Evolutionary conservation across 2,888 invertebrate genomes (phyloP), one percentile per base, ranked within the genome.

Genomic region (Minunthozetes semirufus): DNA sequence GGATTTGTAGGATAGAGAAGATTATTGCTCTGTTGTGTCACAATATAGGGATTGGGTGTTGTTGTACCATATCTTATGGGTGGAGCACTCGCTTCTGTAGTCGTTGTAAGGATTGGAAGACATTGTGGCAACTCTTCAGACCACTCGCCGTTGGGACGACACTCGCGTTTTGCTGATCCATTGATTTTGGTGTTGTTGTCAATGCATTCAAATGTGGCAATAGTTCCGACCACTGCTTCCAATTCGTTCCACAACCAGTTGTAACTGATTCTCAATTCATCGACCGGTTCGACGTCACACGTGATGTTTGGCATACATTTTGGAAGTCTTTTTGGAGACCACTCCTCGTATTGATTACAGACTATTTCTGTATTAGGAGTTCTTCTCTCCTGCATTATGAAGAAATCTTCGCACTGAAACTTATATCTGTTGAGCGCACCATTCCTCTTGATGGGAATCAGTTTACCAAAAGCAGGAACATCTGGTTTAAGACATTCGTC

Each of bases 91-190:
- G 29, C n/a, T 33, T 61, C 61, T 6, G 11, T 11, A 15, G 59
- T 59, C 1, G 59, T 27, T 27, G 59, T 59, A 1, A 1, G 2
- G 17, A 50, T 50, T 11, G 5, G n/a, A n/a, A 56, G 8, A 13
- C 68, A 68, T 42, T 46, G 5, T 13, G 68, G 68, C 42, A 68
- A 68, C 33, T 68, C 68, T 42, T 68, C 68, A 68, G 68, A 68
- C 68, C 68, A 68, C 38, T 46, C 13, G 19, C 68, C 68, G n/a
- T 68, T 19, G 1, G 68, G 22, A 38, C 22, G n/a, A 42, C 68
- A 68, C 22, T 68, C 68, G 0, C 68, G 19, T 68, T 68, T 68
- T 38, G 42, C 22, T 9, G 68, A 38, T 19, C 68, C 68, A 68
- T 68, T 68, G 11, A 68, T 38, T 68, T 68, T 68, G 4, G 68